Evolutionary conservation across 2,888 invertebrate genomes (phyloP).

Genomic region (Cataglyphis livida): DNA sequence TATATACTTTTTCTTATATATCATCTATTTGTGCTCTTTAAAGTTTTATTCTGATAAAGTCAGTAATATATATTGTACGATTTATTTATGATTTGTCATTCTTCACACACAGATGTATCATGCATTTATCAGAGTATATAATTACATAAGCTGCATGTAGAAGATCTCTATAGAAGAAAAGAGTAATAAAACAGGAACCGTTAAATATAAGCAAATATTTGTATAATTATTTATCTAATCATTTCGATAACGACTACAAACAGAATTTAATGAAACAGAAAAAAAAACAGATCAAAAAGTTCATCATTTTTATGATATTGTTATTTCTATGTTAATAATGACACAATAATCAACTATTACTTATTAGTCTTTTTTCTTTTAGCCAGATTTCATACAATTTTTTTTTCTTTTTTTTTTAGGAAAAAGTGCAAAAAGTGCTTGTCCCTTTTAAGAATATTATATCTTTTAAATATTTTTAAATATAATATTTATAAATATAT

Average conservation of each 20-base stretch:
- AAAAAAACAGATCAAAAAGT: neutral
- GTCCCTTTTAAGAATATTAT: no score
- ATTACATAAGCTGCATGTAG: neutral
- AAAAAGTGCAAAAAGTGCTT: no score
- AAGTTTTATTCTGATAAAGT: neutral
- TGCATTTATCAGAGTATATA: neutral
- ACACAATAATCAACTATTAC: neutral
- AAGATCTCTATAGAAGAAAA: neutral
- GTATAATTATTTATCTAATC: neutral
- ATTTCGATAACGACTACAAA: neutral
- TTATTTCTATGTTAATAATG: neutral
- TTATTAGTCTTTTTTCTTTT: neutral
- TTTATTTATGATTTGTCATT: neutral
- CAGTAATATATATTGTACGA: neutral
- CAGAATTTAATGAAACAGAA: neutral
- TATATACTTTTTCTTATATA: neutral
- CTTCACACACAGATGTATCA: neutral
- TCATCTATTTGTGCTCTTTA: neutral
- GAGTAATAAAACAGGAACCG: neutral
- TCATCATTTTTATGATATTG: neutral
- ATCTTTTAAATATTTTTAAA: no score
- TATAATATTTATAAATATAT: no score
- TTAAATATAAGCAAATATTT: neutral
- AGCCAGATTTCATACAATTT: neutral
- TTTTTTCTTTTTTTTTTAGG: no score